phyloP scores from a whole-genome alignment of 2,113 vertebrate species.

The Pantherophis guttatus region DNA sequence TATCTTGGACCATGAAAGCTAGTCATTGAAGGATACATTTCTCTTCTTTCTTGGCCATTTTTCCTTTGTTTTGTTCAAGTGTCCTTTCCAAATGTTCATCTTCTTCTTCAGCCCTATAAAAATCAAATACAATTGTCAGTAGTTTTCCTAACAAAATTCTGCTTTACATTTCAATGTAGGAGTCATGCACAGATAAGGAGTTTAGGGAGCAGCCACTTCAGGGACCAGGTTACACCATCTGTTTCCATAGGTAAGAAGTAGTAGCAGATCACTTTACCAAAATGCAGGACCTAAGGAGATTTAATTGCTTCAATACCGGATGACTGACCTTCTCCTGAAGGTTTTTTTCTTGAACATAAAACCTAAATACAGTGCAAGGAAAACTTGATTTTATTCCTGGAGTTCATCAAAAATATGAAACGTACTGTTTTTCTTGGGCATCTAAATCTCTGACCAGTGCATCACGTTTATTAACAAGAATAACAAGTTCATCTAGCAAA shows the following conservation, averaged over 20 bases:
- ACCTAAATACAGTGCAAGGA: neutral
- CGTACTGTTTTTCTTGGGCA: constrained; percentile 93
- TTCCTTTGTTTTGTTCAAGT: constrained; percentile 99
- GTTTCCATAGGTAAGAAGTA: too few species aligned
- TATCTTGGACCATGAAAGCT: constrained; percentile 27
- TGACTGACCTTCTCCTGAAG: neutral
- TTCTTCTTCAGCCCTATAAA: constrained; percentile 91
- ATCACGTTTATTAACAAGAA: constrained; percentile 94
- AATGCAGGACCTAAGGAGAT: neutral
- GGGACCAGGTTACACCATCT: too few species aligned
- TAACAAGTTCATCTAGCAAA: constrained; percentile 93
- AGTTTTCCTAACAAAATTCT: neutral
- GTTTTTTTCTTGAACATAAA: neutral
- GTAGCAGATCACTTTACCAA: neutral
- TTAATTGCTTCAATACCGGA: neutral
- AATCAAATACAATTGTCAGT: constrained; percentile 7
- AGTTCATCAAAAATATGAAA: constrained; percentile 24
- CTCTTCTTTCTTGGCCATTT: constrained; percentile 98
- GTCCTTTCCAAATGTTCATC: constrained; percentile 98
- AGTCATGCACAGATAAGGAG: neutral
- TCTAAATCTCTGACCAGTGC: constrained; percentile 93
- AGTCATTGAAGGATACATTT: constrained; percentile 92
- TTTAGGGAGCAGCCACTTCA: neutral
- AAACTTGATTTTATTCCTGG: neutral
- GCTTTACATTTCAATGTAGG: neutral